A percentile compares a stretch with the other conserved stretches of the same genome.
Conservation (phyloP, 2,888 invertebrate genomes). For the Eupithecia insigniata region DNA sequence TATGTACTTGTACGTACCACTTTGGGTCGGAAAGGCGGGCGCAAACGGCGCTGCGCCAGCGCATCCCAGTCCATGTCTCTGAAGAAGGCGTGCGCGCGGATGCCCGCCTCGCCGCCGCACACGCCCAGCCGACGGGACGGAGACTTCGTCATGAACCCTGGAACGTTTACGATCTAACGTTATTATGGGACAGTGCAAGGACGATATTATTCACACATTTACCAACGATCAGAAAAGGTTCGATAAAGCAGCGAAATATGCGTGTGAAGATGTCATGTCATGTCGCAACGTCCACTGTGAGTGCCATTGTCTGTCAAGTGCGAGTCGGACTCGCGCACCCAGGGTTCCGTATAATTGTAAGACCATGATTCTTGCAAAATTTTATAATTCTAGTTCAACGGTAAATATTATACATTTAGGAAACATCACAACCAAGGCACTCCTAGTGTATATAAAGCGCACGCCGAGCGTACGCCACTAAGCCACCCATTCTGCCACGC, state of each 20-base stretch:
- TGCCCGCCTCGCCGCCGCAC: conserved; percentile 90
- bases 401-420: too few species aligned
- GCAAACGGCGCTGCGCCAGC: conserved; percentile 94
- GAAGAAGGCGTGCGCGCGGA: conserved; percentile 96
- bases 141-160: conserved; percentile 98
- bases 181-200: not conserved
- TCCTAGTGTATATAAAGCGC: too few species aligned
- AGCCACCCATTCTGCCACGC: too few species aligned
- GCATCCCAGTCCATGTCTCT: conserved; percentile 98
- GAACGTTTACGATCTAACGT: not conserved
- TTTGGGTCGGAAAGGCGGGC: conserved; percentile 99
- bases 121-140: conserved; percentile 97
- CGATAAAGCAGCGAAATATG: not conserved
- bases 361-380: too few species aligned
- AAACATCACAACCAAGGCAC: too few species aligned
- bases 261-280: not conserved
- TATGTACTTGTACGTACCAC: conserved; percentile 87
- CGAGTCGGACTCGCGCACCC: too few species aligned
- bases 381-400: too few species aligned
- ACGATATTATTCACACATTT: not conserved
- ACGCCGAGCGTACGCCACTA: too few species aligned
- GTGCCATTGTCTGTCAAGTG: too few species aligned
- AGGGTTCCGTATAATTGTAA: too few species aligned
- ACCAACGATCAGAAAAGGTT: not conserved
- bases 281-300: not conserved